These are phyloP conservation scores for Tinamus major DNA, from an alignment of 2,797 vertebrate species.

Conservation along the genomic window DNA sequence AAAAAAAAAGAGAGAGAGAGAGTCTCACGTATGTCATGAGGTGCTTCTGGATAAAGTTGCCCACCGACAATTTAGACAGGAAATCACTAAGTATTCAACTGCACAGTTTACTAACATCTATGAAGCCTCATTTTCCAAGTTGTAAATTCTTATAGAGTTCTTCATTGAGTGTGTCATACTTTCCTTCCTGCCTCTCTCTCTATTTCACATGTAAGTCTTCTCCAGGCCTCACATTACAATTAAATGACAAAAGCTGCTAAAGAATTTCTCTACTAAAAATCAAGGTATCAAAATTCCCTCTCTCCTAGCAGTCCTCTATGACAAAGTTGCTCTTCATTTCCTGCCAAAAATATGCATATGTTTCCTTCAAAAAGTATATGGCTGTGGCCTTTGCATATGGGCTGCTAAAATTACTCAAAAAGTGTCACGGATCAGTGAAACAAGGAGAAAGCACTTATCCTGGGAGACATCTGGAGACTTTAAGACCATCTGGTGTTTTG, in stretches of 20 bases:
- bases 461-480: slow-evolving; percentile 19
- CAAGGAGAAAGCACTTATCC: not conserved
- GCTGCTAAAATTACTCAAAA: not conserved
- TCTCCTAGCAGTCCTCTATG: not conserved
- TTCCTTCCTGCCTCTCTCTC: not conserved
- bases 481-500: slow-evolving; percentile 32
- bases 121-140: not conserved
- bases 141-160: not conserved
- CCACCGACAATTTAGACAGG: not conserved
- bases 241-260: not conserved
- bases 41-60: not conserved
- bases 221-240: not conserved
- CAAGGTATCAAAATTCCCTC: not conserved
- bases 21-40: not conserved
- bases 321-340: not conserved
- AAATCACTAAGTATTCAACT: not conserved
- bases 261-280: not conserved
- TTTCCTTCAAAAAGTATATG: not conserved
- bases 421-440: not conserved
- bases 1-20: no score
- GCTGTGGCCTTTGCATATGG: not conserved
- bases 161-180: not conserved
- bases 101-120: not conserved
- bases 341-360: not conserved
- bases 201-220: not conserved